Evolutionary conservation across 2,113 vertebrate species (phyloP).

Genomic region (Sminthopsis crassicaudata): DNA sequence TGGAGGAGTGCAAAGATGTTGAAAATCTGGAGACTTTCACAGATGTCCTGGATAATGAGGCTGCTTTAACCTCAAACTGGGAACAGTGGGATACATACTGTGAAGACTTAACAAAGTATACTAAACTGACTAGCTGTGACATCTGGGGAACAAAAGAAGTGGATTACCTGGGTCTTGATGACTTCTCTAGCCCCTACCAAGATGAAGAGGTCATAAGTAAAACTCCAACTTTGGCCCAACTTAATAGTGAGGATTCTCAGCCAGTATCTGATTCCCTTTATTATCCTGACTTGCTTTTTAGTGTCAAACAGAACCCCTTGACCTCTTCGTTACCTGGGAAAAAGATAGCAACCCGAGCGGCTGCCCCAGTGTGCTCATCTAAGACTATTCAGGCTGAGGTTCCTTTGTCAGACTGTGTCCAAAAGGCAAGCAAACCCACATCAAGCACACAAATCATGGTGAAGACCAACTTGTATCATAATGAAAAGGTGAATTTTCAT

Average conservation of each 20-base stretch:
- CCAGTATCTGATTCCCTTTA: slow-evolving; percentile 96
- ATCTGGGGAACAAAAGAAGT: slow-evolving; percentile 99
- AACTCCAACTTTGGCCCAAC: slow-evolving; percentile 97
- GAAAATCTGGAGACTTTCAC: slow-evolving; percentile 93
- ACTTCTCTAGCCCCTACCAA: slow-evolving; percentile 98
- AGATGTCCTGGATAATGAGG: slow-evolving; percentile 91
- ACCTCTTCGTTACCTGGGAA: slow-evolving; percentile 87
- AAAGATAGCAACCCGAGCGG: slow-evolving; percentile 87
- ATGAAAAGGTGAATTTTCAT: slow-evolving; percentile 86
- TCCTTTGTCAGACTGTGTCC: slow-evolving; percentile 88
- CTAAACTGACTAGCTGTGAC: slow-evolving; percentile 97
- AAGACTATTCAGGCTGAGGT: slow-evolving; percentile 89
- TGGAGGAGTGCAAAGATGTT: slow-evolving; percentile 93
- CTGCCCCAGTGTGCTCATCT: slow-evolving; percentile 87
- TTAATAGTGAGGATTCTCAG: slow-evolving; percentile 98
- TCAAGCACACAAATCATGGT: slow-evolving; percentile 94
- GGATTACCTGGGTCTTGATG: slow-evolving; percentile 97
- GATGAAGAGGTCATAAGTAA: slow-evolving; percentile 97
- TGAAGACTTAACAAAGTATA: slow-evolving; percentile 99
- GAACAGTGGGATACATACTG: slow-evolving; percentile 99
- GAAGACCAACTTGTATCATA: slow-evolving; percentile 88
- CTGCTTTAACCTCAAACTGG: slow-evolving; percentile 91
- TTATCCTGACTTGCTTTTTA: slow-evolving; percentile 90
- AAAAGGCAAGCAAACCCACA: slow-evolving; percentile 92
- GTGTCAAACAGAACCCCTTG: slow-evolving; percentile 85